These are phyloP conservation scores for Apeltes quadracus DNA, from an alignment of 2,113 vertebrate genomes.

Conservation along the genomic window DNA sequence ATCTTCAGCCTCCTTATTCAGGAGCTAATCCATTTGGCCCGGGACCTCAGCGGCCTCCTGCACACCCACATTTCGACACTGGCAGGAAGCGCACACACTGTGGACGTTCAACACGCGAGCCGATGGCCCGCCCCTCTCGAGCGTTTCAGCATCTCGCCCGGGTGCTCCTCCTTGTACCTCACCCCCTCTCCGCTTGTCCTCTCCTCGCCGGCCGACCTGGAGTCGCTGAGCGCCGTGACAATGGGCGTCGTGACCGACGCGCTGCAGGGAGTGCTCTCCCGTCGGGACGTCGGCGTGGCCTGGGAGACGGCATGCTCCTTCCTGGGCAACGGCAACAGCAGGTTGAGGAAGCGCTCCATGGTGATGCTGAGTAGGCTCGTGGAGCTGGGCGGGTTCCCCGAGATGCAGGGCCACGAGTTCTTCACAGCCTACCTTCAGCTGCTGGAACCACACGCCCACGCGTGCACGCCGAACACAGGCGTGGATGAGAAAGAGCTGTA, in stretches of 20 bases:
- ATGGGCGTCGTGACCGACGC: constrained; percentile 82
- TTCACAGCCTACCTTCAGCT: constrained; percentile 86
- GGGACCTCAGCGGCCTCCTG: constrained; percentile 84
- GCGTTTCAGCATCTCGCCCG: constrained; percentile 77
- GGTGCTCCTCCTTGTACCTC: constrained; percentile 78
- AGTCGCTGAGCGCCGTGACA: constrained; percentile 82
- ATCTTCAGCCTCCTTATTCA: constrained; percentile 85
- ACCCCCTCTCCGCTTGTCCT: constrained; percentile 84
- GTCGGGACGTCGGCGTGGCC: constrained; percentile 78
- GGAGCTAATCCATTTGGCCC: constrained; percentile 85
- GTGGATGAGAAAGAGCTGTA: constrained; percentile 72
- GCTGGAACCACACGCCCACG: constrained; percentile 67
- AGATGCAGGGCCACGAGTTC: constrained; percentile 83
- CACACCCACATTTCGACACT: constrained; percentile 56
- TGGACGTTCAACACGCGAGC: constrained; percentile 22
- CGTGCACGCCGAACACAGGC: background rate
- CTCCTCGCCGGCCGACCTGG: constrained; percentile 80
- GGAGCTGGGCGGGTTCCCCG: constrained; percentile 86
- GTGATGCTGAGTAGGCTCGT: constrained; percentile 83
- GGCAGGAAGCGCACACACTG: constrained; percentile 17
- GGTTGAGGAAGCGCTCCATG: constrained; percentile 81
- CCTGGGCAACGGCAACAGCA: constrained; percentile 81
- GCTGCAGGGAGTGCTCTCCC: constrained; percentile 84
- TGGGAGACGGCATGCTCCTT: constrained; percentile 88
- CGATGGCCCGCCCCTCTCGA: constrained; percentile 85